Conservation (phyloP, 2,888 invertebrate species). For the Volucella bombylans region DNA sequence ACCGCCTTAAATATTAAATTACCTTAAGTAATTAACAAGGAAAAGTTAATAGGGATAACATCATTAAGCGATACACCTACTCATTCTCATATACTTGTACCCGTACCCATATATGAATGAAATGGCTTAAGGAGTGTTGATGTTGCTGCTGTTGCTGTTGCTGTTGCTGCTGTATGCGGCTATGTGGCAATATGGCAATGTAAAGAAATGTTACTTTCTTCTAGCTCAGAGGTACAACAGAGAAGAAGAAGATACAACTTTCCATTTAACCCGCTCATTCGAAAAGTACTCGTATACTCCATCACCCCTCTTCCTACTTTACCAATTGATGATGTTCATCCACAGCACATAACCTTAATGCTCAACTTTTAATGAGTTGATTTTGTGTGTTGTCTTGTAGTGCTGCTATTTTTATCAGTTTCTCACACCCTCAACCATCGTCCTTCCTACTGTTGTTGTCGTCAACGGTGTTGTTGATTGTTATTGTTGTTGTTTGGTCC, state of each 20-base stretch:
- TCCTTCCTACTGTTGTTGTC: conserved; percentile 22
- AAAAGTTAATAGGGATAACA: conserved; percentile 66
- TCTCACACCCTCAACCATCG: conserved; percentile 9
- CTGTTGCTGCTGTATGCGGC: conserved; percentile 6
- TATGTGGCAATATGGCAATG: conserved; percentile 9
- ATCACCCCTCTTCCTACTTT: not conserved
- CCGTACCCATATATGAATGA: too few species aligned
- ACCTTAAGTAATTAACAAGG: conserved; percentile 63
- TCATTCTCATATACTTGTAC: too few species aligned
- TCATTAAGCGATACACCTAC: conserved; percentile 36
- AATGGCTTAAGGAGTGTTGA: too few species aligned
- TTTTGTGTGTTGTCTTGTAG: conserved; percentile 57
- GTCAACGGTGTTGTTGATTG: conserved; percentile 18
- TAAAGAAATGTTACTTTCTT: conserved; percentile 13
- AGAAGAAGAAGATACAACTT: conserved; percentile 29
- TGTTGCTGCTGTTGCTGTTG: too few species aligned
- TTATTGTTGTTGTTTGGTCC: conserved; percentile 34
- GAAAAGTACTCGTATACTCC: conserved; percentile 11
- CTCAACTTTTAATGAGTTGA: conserved; percentile 72
- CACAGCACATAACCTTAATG: conserved; percentile 70
- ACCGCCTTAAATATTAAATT: conserved; percentile 69
- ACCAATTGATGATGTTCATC: conserved; percentile 67
- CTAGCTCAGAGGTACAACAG: not conserved
- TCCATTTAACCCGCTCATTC: conserved; percentile 42
- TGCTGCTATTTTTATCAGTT: conserved; percentile 10